Conservation (phyloP, 1,140 invertebrate species). For the Tetramorium parvispinum region DNA sequence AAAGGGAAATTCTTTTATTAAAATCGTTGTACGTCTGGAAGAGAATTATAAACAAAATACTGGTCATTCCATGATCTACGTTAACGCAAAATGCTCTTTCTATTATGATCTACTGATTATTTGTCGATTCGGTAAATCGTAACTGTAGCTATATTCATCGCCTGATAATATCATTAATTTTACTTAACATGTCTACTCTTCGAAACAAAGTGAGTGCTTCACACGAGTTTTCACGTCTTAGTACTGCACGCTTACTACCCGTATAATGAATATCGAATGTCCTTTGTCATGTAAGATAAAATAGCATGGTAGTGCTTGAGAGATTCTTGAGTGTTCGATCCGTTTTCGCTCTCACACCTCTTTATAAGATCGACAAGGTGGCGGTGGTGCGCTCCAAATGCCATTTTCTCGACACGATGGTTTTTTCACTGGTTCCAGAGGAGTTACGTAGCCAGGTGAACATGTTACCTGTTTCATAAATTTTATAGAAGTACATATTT, state of each 20-base stretch:
- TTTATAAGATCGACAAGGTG: slow-evolving; percentile 85
- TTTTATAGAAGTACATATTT: neutral
- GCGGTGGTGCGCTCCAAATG: slow-evolving; percentile 84
- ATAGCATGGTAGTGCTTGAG: neutral
- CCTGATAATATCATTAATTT: slow-evolving; percentile 36
- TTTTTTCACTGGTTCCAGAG: slow-evolving; percentile 82
- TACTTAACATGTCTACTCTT: slow-evolving; percentile 28
- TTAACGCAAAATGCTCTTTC: slow-evolving; percentile 37
- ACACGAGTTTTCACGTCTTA: neutral
- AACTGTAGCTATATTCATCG: slow-evolving; percentile 25
- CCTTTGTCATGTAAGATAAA: slow-evolving; percentile 17
- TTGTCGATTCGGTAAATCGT: slow-evolving; percentile 23
- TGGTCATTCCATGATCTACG: neutral
- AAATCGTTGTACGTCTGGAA: slow-evolving; percentile 40
- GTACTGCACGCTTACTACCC: slow-evolving; percentile 20
- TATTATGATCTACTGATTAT: slow-evolving; percentile 44
- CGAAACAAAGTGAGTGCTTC: slow-evolving; percentile 7
- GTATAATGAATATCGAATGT: slow-evolving; percentile 49
- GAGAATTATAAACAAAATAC: slow-evolving; percentile 34
- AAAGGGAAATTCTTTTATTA: slow-evolving; percentile 48
- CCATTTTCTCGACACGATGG: slow-evolving; percentile 84
- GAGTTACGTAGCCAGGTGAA: slow-evolving; percentile 88
- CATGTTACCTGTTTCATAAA: slow-evolving; percentile 86
- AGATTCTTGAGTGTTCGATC: neutral
- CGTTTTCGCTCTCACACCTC: slow-evolving; percentile 79